These are phyloP conservation scores for Listrodromus nycthemerus DNA, from an alignment of 2,888 invertebrate genomes.

Conservation along the genomic window DNA sequence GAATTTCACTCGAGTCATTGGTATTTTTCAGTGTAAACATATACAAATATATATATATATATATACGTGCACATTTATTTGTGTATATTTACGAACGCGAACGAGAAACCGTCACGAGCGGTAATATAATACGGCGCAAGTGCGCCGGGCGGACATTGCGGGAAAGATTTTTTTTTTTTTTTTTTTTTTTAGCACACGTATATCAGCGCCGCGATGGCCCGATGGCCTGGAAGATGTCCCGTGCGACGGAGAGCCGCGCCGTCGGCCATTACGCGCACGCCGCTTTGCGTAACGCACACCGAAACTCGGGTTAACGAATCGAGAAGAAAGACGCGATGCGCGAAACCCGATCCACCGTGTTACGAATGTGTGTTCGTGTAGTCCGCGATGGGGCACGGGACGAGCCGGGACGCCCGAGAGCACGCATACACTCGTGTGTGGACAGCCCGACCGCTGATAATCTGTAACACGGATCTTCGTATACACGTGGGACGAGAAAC, in stretches of 20 bases:
- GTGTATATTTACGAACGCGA: background rate
- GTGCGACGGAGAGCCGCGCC: conserved; percentile 17
- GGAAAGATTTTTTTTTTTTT: conserved; percentile 31
- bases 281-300: conserved; percentile 59
- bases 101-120: conserved; percentile 28
- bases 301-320: conserved; percentile 64
- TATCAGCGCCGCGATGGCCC: conserved; percentile 18
- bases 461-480: conserved; percentile 48
- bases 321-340: conserved; percentile 47
- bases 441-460: conserved; percentile 11
- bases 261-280: conserved; percentile 27
- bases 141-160: conserved; percentile 17
- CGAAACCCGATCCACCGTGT: conserved; percentile 4
- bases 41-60: too few species aligned
- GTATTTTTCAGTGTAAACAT: too few species aligned
- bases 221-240: conserved; percentile 35
- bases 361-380: background rate
- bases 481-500: background rate
- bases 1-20: too few species aligned
- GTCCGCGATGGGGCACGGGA: background rate
- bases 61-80: background rate
- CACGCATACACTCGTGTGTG: background rate
- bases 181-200: background rate
- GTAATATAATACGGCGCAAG: conserved; percentile 24
- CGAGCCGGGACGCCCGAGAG: background rate